Percentiles rank a stretch among this genome's conserved stretches.
Evolutionary conservation across 2,113 vertebrate genomes (phyloP).

Genomic region (Oxyruncus cristatus): DNA sequence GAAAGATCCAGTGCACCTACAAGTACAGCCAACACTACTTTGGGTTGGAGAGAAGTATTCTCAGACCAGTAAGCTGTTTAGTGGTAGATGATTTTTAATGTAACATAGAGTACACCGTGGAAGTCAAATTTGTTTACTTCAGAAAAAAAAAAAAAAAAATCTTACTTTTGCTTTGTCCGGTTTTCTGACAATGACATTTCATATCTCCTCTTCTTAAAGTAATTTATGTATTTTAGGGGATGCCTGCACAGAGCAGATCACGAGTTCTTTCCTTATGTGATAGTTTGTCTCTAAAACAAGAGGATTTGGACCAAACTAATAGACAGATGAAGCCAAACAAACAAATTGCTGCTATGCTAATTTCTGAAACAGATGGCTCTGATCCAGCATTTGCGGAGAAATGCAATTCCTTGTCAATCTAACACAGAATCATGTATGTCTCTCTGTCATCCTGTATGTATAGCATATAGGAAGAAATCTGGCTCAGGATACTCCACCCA

Average conservation of each 20-base stretch:
- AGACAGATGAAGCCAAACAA: conserved; percentile 59
- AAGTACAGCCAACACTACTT: neutral
- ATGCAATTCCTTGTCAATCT: conserved; percentile 44
- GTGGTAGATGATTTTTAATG: neutral
- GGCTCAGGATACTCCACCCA: conserved; percentile 20
- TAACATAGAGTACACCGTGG: neutral
- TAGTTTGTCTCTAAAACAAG: neutral
- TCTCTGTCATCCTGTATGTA: conserved; percentile 26
- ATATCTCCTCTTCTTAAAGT: neutral
- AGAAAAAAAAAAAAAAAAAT: neutral
- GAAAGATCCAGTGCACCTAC: neutral
- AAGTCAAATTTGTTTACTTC: neutral
- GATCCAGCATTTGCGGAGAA: conserved; percentile 40
- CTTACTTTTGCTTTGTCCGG: neutral
- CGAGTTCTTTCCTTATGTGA: neutral
- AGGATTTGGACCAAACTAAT: conserved; percentile 52
- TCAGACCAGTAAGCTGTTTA: neutral
- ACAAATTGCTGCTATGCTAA: conserved; percentile 54
- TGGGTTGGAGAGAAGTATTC: neutral
- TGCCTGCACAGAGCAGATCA: neutral
- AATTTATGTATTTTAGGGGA: neutral
- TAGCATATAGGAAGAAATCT: conserved; percentile 10
- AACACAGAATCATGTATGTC: neutral
- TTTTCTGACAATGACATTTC: neutral
- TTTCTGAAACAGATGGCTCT: conserved; percentile 60